Conservation (phyloP, 1,140 invertebrate genomes). For the Temnothorax longispinosus region DNA sequence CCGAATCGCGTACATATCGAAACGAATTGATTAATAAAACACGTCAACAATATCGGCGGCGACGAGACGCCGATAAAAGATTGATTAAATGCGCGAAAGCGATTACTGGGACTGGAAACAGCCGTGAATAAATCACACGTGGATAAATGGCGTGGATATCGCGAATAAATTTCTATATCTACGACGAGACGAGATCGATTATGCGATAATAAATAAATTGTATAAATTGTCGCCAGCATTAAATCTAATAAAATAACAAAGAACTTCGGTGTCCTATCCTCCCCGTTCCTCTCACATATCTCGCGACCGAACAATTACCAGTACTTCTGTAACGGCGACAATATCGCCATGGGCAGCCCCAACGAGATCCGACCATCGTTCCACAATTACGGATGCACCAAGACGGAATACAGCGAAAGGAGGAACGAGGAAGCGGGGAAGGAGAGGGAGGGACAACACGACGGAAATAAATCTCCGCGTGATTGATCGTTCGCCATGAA, state of each 20-base stretch:
- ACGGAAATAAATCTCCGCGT: conserved; percentile 57
- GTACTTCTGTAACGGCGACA: not conserved
- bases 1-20: conserved; percentile 17
- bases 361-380: conserved; percentile 30
- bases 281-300: not conserved
- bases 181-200: not conserved
- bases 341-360: not conserved
- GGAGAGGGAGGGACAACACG: conserved; percentile 1
- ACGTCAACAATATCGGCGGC: conserved; percentile 48
- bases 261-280: too few species aligned
- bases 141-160: conserved; percentile 25
- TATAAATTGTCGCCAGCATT: not conserved
- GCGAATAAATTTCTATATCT: conserved; percentile 29
- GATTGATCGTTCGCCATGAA: conserved; percentile 68
- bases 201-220: not conserved
- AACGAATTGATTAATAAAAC: conserved; percentile 63
- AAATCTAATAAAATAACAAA: not conserved
- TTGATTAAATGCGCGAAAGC: conserved; percentile 46
- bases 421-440: not conserved
- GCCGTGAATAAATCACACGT: conserved; percentile 28
- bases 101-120: conserved; percentile 30
- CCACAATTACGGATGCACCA: conserved; percentile 24
- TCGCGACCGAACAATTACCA: not conserved
- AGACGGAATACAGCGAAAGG: conserved; percentile 11
- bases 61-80: conserved; percentile 57